A percentile compares a stretch with the other conserved stretches of the same genome.
Evolutionary conservation across 2,888 invertebrate genomes (phyloP).

Genomic region (Troides aeacus): DNA sequence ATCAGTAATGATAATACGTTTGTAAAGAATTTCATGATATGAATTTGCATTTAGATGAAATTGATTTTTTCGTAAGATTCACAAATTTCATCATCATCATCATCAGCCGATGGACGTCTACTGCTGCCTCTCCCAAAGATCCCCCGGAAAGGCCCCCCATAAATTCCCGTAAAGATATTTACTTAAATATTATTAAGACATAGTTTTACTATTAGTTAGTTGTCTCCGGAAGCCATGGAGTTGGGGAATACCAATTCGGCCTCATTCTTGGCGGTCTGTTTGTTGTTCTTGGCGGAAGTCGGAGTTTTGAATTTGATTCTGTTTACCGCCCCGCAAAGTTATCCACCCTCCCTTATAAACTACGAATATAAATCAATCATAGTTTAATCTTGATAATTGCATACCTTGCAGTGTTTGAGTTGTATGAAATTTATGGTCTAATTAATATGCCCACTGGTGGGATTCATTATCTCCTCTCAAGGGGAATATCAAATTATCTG

Average conservation of each 20-base stretch:
- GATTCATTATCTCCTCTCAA: too few species aligned
- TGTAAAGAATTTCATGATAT: too few species aligned
- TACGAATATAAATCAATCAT: conserved; percentile 24
- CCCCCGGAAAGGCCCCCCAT: too few species aligned
- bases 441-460: too few species aligned
- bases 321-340: conserved; percentile 20
- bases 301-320: conserved; percentile 25
- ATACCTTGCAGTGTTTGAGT: neutral
- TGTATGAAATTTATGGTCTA: neutral
- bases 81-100: too few species aligned
- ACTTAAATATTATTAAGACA: neutral
- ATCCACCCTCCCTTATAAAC: conserved; percentile 9
- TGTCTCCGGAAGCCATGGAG: conserved; percentile 16
- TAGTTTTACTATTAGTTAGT: conserved; percentile 20
- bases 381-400: conserved; percentile 10
- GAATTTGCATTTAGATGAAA: too few species aligned
- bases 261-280: conserved; percentile 20
- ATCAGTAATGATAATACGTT: too few species aligned
- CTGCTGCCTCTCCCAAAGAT: too few species aligned
- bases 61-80: too few species aligned
- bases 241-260: conserved; percentile 18
- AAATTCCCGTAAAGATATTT: too few species aligned
- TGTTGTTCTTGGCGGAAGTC: conserved; percentile 27
- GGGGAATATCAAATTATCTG: too few species aligned
- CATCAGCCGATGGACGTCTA: too few species aligned